Evolutionary conservation across 2,888 invertebrate genomes (phyloP).

Genomic region (Leptopilina drosophilae): DNA sequence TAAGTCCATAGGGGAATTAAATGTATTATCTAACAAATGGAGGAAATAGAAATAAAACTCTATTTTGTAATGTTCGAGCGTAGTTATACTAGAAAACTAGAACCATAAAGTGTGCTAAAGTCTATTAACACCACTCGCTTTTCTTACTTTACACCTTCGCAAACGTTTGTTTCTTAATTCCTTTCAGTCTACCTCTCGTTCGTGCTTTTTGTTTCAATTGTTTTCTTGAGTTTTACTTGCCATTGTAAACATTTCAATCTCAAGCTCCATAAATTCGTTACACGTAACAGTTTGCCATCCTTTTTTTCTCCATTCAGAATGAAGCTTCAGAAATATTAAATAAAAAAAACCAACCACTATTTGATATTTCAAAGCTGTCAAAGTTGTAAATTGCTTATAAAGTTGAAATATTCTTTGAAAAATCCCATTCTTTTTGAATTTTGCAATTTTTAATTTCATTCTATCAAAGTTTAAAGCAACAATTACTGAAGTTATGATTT

Average conservation of each 20-base stretch:
- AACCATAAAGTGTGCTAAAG: constrained; percentile 28
- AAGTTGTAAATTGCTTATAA: too few relatives aligned
- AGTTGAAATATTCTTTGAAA: too few relatives aligned
- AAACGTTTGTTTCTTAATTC: constrained; percentile 30
- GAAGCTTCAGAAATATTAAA: too few relatives aligned
- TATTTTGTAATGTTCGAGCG: constrained; percentile 1
- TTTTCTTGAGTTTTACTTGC: constrained; percentile 26
- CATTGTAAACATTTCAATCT: constrained; percentile 13
- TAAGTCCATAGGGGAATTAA: not conserved
- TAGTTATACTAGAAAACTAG: not conserved
- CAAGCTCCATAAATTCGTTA: constrained; percentile 10
- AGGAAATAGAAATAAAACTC: not conserved
- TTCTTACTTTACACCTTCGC: constrained; percentile 33
- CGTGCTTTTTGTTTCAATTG: constrained; percentile 32
- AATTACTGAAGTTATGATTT: too few relatives aligned
- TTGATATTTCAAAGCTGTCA: too few relatives aligned
- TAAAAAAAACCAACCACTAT: too few relatives aligned
- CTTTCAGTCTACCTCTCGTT: constrained; percentile 8
- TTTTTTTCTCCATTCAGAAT: not conserved
- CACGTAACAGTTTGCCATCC: not conserved
- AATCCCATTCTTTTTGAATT: too few relatives aligned
- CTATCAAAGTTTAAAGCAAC: too few relatives aligned
- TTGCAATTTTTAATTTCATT: too few relatives aligned
- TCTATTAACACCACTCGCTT: constrained; percentile 39
- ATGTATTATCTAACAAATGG: not conserved